Percentiles rank a stretch among this genome's conserved stretches.
Evolutionary conservation across 1,140 invertebrate species (phyloP).

Genomic region (Cyrtorhinus lividipennis): DNA sequence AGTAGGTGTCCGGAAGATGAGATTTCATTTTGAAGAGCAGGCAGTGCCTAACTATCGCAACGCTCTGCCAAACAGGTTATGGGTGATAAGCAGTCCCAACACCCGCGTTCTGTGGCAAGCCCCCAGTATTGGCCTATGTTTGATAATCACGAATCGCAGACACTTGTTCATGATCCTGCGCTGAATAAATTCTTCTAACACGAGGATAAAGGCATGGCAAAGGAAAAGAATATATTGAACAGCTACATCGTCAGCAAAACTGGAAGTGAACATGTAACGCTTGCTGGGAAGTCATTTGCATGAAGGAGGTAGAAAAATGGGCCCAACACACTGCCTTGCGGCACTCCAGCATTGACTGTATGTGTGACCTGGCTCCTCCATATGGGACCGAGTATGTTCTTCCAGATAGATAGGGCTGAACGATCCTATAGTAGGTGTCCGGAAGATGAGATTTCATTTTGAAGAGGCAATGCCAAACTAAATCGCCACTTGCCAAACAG

Average conservation of each 20-base stretch:
- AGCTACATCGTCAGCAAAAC: not conserved
- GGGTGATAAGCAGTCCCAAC: too few relatives aligned
- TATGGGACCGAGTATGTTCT: not conserved
- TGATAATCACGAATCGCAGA: too few relatives aligned
- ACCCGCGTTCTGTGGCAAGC: too few relatives aligned
- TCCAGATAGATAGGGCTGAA: not conserved
- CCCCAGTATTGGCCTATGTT: too few relatives aligned
- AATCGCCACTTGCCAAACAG: too few relatives aligned
- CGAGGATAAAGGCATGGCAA: too few relatives aligned
- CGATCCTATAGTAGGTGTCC: not conserved
- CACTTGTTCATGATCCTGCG: too few relatives aligned
- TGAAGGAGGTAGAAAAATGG: not conserved
- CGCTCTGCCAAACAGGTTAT: too few relatives aligned
- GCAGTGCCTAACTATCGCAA: not conserved
- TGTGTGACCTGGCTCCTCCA: not conserved
- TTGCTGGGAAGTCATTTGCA: not conserved
- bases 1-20: not conserved
- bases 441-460: not conserved
- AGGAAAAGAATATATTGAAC: too few relatives aligned
- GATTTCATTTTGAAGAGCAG: not conserved
- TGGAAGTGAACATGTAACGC: not conserved
- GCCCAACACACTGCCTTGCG: not conserved
- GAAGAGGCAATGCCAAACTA: not conserved
- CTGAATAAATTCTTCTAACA: too few relatives aligned
- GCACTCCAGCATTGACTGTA: not conserved